phyloP scores from a whole-genome alignment of 2,888 invertebrate genomes.

The Chesias legatella region DNA sequence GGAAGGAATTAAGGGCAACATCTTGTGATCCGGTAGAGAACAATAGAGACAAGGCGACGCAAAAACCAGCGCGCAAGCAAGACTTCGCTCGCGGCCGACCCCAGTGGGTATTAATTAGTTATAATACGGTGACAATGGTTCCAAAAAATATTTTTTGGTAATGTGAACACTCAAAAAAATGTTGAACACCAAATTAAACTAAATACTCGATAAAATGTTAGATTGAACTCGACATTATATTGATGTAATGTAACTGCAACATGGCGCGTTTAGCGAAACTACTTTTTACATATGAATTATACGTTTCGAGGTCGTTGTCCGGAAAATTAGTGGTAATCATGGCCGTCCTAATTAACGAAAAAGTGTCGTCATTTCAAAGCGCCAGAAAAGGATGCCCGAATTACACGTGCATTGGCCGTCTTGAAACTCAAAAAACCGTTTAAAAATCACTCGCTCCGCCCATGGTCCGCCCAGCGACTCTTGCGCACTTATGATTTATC shows the following conservation, averaged over 20 bases:
- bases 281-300: constrained; percentile 17
- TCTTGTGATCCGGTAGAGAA: constrained; percentile 71
- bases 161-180: neutral
- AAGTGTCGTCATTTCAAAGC: constrained; percentile 67
- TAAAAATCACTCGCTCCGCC: constrained; percentile 78
- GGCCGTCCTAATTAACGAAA: constrained; percentile 76
- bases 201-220: neutral
- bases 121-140: constrained; percentile 64
- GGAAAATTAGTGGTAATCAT: constrained; percentile 65
- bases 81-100: constrained; percentile 47
- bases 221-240: neutral
- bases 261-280: constrained; percentile 9
- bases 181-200: neutral
- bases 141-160: constrained; percentile 26
- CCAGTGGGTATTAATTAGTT: constrained; percentile 70
- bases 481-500: constrained; percentile 78
- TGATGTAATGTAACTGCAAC: constrained; percentile 1
- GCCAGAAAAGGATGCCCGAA: constrained; percentile 72
- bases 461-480: constrained; percentile 69
- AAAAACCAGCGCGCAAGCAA: constrained; percentile 65
- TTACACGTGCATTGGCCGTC: constrained; percentile 70
- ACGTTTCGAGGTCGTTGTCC: constrained; percentile 47
- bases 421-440: constrained; percentile 76
- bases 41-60: constrained; percentile 64
- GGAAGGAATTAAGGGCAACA: constrained; percentile 75